A percentile compares a stretch with the other conserved stretches of the same genome.
phyloP scores from a whole-genome alignment of 2,113 vertebrate genomes.

The Tyto alba region DNA sequence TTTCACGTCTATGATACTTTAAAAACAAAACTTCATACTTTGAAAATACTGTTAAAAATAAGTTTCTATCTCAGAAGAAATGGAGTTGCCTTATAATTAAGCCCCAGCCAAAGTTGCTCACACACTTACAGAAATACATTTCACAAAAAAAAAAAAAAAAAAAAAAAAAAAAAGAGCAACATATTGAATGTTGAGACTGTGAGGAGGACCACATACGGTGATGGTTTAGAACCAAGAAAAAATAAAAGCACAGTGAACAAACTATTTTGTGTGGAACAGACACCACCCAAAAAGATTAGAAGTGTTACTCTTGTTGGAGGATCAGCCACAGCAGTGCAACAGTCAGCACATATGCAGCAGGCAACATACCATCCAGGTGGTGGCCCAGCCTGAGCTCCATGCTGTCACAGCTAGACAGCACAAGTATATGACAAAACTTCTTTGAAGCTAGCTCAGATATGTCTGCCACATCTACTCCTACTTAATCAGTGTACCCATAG shows the following conservation, averaged over 20 bases:
- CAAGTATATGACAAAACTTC: background rate
- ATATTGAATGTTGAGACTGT: background rate
- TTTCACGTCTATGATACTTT: background rate
- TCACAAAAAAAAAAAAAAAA: background rate
- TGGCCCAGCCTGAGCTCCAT: background rate
- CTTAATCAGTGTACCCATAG: background rate
- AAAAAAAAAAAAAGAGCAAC: background rate
- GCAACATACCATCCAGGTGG: background rate
- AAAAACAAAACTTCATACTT: background rate
- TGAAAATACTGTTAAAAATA: background rate
- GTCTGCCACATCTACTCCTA: slow-evolving; percentile 13
- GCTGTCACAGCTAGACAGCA: background rate
- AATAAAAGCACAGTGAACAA: background rate
- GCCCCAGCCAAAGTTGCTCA: background rate
- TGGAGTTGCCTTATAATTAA: background rate
- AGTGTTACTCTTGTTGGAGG: background rate
- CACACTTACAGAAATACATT: background rate
- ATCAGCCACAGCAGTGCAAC: background rate
- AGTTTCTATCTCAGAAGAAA: background rate
- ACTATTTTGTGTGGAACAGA: background rate
- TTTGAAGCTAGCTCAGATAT: slow-evolving; percentile 11
- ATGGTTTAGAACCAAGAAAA: background rate
- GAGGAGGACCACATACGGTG: background rate
- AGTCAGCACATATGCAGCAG: background rate
- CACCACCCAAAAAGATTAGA: slow-evolving; percentile 12